phyloP scores from a whole-genome alignment of 2,797 vertebrate species.

The Oryzias dopingdopingensis region DNA sequence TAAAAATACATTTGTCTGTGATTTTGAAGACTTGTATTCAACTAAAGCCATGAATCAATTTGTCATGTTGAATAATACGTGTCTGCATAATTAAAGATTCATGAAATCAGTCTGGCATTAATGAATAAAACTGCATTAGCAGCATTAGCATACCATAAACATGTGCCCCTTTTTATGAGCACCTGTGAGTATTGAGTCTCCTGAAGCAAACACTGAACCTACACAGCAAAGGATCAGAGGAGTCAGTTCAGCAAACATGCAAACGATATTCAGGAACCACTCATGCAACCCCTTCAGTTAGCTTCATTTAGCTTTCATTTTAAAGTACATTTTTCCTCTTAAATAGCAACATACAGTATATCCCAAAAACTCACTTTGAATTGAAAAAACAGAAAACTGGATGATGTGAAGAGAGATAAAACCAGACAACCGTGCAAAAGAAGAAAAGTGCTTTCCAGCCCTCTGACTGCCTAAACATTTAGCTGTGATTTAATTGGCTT shows the following conservation, averaged over 20 bases:
- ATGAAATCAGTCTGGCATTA: not conserved
- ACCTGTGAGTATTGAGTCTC: conserved; percentile 22
- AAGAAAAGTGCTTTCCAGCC: conserved; percentile 43
- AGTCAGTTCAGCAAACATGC: conserved; percentile 35
- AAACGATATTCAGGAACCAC: conserved; percentile 32
- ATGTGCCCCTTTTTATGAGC: conserved; percentile 16
- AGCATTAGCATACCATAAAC: not conserved
- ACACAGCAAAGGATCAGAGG: conserved; percentile 18
- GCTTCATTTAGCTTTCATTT: conserved; percentile 32
- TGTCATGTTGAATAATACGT: too few species aligned
- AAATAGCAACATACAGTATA: conserved; percentile 55
- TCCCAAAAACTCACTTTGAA: conserved; percentile 45
- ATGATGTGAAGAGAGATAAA: conserved; percentile 57
- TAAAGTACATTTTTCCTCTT: conserved; percentile 44
- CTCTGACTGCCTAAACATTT: conserved; percentile 65
- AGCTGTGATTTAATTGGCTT: conserved; percentile 64
- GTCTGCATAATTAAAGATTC: too few species aligned
- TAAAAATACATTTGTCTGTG: too few species aligned
- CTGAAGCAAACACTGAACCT: conserved; percentile 18
- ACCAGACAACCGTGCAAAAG: conserved; percentile 43
- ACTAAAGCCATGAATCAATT: too few species aligned
- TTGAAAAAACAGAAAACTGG: conserved; percentile 36
- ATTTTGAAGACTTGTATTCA: too few species aligned
- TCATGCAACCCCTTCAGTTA: conserved; percentile 50
- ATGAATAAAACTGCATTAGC: not conserved